These are phyloP conservation scores for Podilymbus podiceps DNA, from an alignment of 2,113 vertebrate genomes.

Conservation along the genomic window DNA sequence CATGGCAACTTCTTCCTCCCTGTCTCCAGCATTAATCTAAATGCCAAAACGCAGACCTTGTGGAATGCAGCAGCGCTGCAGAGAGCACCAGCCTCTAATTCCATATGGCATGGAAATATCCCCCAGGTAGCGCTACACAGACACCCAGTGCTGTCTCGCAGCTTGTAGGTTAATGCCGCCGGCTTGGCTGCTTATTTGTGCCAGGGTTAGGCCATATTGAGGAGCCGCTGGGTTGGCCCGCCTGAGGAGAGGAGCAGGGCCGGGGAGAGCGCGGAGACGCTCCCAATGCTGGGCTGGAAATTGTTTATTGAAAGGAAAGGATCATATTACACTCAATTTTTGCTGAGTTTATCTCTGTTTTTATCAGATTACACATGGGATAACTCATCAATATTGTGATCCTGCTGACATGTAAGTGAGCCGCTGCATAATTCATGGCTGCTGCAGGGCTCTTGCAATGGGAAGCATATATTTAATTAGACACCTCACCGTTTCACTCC, in stretches of 20 bases:
- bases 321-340: slow-evolving; percentile 48
- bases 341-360: slow-evolving; percentile 67
- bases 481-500: not conserved
- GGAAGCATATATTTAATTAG: slow-evolving; percentile 49
- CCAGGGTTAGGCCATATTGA: not conserved
- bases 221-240: not conserved
- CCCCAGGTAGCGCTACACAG: slow-evolving; percentile 66
- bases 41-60: slow-evolving; percentile 71
- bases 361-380: slow-evolving; percentile 54
- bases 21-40: slow-evolving; percentile 74
- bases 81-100: slow-evolving; percentile 68
- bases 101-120: slow-evolving; percentile 64
- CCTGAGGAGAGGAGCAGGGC: not conserved
- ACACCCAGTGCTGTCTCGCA: not conserved
- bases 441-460: slow-evolving; percentile 23
- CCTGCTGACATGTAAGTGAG: slow-evolving; percentile 54
- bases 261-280: not conserved
- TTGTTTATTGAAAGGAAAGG: slow-evolving; percentile 44
- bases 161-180: not conserved
- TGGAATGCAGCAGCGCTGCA: slow-evolving; percentile 62
- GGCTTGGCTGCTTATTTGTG: not conserved
- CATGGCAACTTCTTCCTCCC: slow-evolving; percentile 70
- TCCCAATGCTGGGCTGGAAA: not conserved
- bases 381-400: slow-evolving; percentile 69
- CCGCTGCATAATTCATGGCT: slow-evolving; percentile 62